These are phyloP conservation scores for Suncus etruscus DNA, from an alignment of 2,113 vertebrate species.

Conservation along the genomic window DNA sequence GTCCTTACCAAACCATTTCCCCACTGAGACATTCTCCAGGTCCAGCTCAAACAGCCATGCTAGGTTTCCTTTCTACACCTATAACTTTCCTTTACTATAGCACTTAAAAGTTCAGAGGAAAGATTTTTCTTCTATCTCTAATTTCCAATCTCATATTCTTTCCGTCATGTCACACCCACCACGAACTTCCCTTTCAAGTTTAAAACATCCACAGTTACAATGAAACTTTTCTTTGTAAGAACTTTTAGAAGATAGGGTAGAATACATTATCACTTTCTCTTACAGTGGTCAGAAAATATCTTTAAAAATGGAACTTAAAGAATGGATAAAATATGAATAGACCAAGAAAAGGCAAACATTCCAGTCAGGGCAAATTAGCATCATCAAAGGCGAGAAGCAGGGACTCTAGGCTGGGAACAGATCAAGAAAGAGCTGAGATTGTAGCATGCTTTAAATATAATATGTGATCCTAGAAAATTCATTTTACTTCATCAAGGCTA, in stretches of 20 bases:
- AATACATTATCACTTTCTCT: neutral
- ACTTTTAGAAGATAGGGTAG: neutral
- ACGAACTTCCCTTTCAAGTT: neutral
- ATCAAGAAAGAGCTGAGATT: neutral
- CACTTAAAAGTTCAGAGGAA: neutral
- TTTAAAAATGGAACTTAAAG: slow-evolving; percentile 7
- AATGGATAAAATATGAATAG: slow-evolving; percentile 3
- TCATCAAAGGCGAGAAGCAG: slow-evolving; percentile 6
- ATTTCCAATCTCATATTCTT: neutral
- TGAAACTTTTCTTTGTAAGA: slow-evolving; percentile 13
- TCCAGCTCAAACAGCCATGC: neutral
- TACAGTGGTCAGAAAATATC: neutral
- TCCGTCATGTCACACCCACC: neutral
- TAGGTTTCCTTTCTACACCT: neutral
- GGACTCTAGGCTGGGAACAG: neutral
- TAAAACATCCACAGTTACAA: slow-evolving; percentile 11
- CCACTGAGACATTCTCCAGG: neutral
- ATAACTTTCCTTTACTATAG: slow-evolving; percentile 16
- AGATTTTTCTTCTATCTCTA: neutral
- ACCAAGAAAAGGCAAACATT: neutral
- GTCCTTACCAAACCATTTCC: neutral
- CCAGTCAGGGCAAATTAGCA: slow-evolving; percentile 5
- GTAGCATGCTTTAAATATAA: neutral
- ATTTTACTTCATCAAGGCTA: slow-evolving; percentile 42
- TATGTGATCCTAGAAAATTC: neutral